These are phyloP conservation scores for rabbit (Oryctolagus cuniculus) DNA, from an alignment of 2,113 vertebrate genomes.

Conservation along the genomic window mOryCun1.1 NC_091448.1:60604001-60604500, in stretches of 20 bases:
- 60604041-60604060: not conserved
- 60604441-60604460: too few species aligned
- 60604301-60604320: not conserved
- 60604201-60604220: not conserved
- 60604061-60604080: not conserved
- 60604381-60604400: not conserved
- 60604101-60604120: not conserved
- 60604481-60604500: not conserved
- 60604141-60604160: not conserved
- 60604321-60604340: not conserved
- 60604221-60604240: constrained; percentile 29
- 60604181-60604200: not conserved
- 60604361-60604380: not conserved
- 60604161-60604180: not conserved
- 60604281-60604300: not conserved
- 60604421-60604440: not conserved
- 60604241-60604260: not conserved
- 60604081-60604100: not conserved
- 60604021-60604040: not conserved
- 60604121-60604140: not conserved
- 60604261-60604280: not conserved
- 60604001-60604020: not conserved
- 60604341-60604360: not conserved
- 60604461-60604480: too few species aligned
- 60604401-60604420: not conserved